Evolutionary conservation across 2,797 vertebrate genomes (phyloP).

Genomic region (Muscicapa comitata): DNA sequence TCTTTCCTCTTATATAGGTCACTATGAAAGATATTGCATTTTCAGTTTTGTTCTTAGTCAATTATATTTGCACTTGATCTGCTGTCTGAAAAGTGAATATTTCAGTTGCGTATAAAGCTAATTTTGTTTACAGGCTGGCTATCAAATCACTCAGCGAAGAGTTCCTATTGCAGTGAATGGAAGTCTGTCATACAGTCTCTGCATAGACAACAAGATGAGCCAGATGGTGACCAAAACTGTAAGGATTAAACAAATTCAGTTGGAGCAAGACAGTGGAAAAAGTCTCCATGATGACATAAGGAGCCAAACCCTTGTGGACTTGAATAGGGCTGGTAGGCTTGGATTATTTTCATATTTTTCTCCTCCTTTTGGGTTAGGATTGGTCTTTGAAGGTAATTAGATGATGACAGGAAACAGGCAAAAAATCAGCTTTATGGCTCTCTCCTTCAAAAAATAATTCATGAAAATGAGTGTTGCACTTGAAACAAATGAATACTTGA

Average conservation of each 20-base stretch:
- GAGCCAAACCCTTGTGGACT: constrained; percentile 89
- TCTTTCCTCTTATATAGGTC: neutral
- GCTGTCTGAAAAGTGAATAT: neutral
- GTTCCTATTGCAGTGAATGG: constrained; percentile 89
- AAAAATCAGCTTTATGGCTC: neutral
- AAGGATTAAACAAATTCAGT: constrained; percentile 91
- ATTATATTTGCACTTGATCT: neutral
- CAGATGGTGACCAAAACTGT: constrained; percentile 81
- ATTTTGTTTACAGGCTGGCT: constrained; percentile 85
- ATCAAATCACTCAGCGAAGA: constrained; percentile 97
- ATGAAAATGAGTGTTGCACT: neutral
- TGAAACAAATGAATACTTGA: neutral
- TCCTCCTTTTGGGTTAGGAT: neutral
- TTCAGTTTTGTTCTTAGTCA: neutral
- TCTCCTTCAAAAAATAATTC: neutral
- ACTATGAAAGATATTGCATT: neutral
- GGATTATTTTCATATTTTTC: neutral
- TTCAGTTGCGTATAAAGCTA: neutral
- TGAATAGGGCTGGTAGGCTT: constrained; percentile 89
- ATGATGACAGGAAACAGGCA: neutral
- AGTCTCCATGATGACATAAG: constrained; percentile 89
- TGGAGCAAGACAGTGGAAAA: constrained; percentile 99
- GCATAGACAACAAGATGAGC: constrained; percentile 72
- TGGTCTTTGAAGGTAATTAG: neutral
- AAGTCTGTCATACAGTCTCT: constrained; percentile 79